Evolutionary conservation across 2,113 vertebrate species (phyloP), one percentile per base, ranked within the genome.

Genomic region (Chionomys nivalis): DNA sequence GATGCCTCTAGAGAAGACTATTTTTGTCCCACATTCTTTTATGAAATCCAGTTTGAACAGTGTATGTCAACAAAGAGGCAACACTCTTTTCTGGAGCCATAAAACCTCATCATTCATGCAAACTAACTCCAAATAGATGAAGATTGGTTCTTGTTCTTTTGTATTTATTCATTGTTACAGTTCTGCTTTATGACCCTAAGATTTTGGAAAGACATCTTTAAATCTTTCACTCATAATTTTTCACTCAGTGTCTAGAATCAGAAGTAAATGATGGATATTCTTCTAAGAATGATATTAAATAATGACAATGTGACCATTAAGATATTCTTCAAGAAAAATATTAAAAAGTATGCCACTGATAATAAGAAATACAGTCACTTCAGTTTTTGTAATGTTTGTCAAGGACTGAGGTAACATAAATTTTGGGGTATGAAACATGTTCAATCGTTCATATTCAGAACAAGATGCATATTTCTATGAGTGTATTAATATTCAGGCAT

Each of bases 381-480:
- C 73, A 82, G 8, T 87, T 87, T 91, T 52, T 78, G 23, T 93
- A 77, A 78, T 65, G 21, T 77, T 63, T 92, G 7, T 42, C 49
- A 90, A 97, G 47, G 36, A 73, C 8, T 76, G 26, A 90, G n/a
- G 9, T 79, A 19, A 10, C 19, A 7, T 83, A 44, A 90, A 68
- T 88, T 89, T 94, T 44, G 44, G 7, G 78, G 73, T 91, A 76
- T 82, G 96, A 55, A 96, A 39, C 91, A 82, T 68, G 21, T 66
- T 89, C 87, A 94, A 94, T 1, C 55, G 70, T 89, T 87, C 21
- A 52, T 16, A n/a, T 70, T 87, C n/a, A 72, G 95, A 95, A 87
- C 78, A 52, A 96, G 31, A 89, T 63, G 44, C 61, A 19, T n/a
- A 1, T 28, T 76, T 73, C 0, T 61, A 6, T 36, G 1, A 26